Evolutionary conservation across 2,888 invertebrate species (phyloP).

Genomic region (Stenodera caucasica): DNA sequence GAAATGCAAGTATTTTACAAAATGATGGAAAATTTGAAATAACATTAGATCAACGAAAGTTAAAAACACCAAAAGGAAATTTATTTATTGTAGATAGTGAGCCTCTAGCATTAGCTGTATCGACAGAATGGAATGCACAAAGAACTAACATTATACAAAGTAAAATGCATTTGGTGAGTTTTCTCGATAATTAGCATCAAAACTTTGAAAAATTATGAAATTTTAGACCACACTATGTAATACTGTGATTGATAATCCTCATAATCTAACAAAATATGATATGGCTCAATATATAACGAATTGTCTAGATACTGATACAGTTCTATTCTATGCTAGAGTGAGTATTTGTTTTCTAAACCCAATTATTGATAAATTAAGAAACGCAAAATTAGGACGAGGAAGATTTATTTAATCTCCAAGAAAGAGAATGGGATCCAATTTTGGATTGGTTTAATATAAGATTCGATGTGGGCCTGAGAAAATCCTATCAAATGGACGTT

Average conservation of each 20-base stretch:
- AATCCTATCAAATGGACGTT: constrained; percentile 71
- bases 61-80: constrained; percentile 87
- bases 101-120: constrained; percentile 88
- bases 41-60: constrained; percentile 81
- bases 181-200: constrained; percentile 1
- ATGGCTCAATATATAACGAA: constrained; percentile 78
- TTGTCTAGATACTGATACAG: constrained; percentile 79
- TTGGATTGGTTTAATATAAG: constrained; percentile 86
- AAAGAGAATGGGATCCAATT: constrained; percentile 85
- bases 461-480: constrained; percentile 71
- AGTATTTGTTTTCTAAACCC: constrained; percentile 43
- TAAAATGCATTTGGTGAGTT: constrained; percentile 84
- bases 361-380: background rate
- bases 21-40: constrained; percentile 79
- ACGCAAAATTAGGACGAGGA: constrained; percentile 69
- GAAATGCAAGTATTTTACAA: constrained; percentile 70
- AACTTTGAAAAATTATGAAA: constrained; percentile 21
- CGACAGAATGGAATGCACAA: constrained; percentile 93
- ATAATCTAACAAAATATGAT: constrained; percentile 72
- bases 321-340: constrained; percentile 75
- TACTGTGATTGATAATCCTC: constrained; percentile 91
- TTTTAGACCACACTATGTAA: constrained; percentile 84
- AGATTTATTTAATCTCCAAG: constrained; percentile 75
- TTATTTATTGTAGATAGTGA: constrained; percentile 79
- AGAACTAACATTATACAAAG: constrained; percentile 73